Evolutionary conservation across 2,888 invertebrate genomes (phyloP), one percentile per base, ranked within the genome.

Genomic region (Caenorhabditis japonica): DNA sequence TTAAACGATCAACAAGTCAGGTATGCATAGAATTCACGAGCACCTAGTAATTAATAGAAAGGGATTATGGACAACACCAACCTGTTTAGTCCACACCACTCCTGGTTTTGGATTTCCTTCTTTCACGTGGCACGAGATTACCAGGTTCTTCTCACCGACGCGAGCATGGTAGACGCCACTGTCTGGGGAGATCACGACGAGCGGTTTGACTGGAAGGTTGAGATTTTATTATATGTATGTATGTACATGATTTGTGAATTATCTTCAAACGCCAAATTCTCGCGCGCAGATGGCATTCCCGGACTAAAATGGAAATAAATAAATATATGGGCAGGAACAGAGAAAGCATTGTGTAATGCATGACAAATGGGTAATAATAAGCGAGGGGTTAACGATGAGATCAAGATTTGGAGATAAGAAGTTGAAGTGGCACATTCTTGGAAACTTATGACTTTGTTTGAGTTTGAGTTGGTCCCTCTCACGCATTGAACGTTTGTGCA

Each of bases 21-120:
- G n/a, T 27, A 60, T 33, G 47, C 47, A 41, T 30, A 19, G 47
- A 27, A 19, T n/a, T 41, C n/a, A 21, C n/a, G n/a, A n/a, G n/a
- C n/a, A 41, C 33, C 55, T 23, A 41, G 30, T 43, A 70, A 70
- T 56, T 49, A 55, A 41, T 38, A 51, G 13, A 12, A 46, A 13
- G 15, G 33, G 56, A 56, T 43, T 58, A 52, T 13, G 5, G 34
- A 17, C 21, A 41, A 43, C 23, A 70, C 41, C 33, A 46, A 56
- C 77, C 77, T 75, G 70, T 75, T 72, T 68, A 53, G 39, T 74
- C 75, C 84, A 84, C 19, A 69, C 55, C 12, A 84, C 61, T 19
- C 56, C 62, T 23, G 84, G 84, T 19, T 68, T 70, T 25, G 84
- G 84, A 43, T 83, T 83, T 62, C 83, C 84, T 23, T 75, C 69